Conservation (phyloP, 1,140 invertebrate genomes). For the Zaprionus camerounensis region DNA sequence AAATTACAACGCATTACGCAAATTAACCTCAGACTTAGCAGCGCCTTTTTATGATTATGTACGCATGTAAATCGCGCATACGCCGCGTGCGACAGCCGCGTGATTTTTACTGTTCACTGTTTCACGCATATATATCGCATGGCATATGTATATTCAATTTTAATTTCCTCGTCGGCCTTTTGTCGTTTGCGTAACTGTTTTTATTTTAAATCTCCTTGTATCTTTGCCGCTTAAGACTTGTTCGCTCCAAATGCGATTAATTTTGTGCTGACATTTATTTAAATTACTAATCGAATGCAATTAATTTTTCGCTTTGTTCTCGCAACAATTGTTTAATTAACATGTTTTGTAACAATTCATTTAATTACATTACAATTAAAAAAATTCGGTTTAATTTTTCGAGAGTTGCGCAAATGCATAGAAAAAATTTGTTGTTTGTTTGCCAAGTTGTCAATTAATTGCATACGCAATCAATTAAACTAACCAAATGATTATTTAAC, state of each 20-base stretch:
- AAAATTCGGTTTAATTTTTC: neutral
- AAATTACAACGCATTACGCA: constrained; percentile 77
- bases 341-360: neutral
- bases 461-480: constrained; percentile 34
- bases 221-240: constrained; percentile 20
- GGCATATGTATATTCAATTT: neutral
- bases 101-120: constrained; percentile 28
- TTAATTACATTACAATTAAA: neutral
- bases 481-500: constrained; percentile 24
- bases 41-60: constrained; percentile 45
- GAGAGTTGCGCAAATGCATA: neutral
- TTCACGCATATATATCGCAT: neutral
- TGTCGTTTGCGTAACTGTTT: neutral
- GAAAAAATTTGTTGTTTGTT: neutral
- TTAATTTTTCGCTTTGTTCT: constrained; percentile 1
- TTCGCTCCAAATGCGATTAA: constrained; percentile 18
- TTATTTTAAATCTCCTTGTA: neutral
- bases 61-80: constrained; percentile 54
- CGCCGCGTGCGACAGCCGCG: constrained; percentile 27
- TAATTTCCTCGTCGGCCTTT: constrained; percentile 8
- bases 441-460: constrained; percentile 16
- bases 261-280: constrained; percentile 15
- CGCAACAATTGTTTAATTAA: constrained; percentile 28
- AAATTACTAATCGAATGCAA: constrained; percentile 11
- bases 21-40: constrained; percentile 80